Percentiles rank a stretch among this genome's conserved stretches.
Conservation (phyloP, 2,888 invertebrate genomes). For the Globia sparganii region DNA sequence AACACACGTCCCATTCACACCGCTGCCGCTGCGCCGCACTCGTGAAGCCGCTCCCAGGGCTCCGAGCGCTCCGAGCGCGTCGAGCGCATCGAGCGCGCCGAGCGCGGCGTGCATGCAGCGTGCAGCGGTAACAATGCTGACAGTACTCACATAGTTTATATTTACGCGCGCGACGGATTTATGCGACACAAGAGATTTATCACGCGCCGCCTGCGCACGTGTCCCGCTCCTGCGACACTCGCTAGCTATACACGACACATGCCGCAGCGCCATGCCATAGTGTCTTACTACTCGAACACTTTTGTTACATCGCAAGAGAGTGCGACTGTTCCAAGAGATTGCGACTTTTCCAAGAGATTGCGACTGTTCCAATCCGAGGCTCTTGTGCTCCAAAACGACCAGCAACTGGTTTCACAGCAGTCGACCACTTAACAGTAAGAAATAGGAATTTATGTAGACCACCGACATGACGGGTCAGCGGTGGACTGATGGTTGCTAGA, state of each 20-base stretch:
- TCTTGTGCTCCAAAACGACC: background rate
- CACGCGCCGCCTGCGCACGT: slow-evolving; percentile 68
- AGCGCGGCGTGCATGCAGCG: background rate
- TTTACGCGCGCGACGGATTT: slow-evolving; percentile 68
- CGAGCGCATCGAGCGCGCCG: background rate
- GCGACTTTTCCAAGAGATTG: background rate
- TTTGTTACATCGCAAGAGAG: background rate
- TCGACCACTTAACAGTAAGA: too few species aligned
- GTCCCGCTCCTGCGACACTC: slow-evolving; percentile 34
- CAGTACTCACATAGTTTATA: slow-evolving; percentile 66
- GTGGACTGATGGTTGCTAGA: background rate
- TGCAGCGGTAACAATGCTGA: slow-evolving; percentile 59
- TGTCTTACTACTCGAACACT: background rate
- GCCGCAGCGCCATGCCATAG: slow-evolving; percentile 2
- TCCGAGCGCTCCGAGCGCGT: background rate
- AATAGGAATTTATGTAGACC: background rate
- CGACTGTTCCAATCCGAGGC: background rate
- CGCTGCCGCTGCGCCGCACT: slow-evolving; percentile 34
- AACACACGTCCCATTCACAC: slow-evolving; percentile 66
- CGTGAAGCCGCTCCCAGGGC: slow-evolving; percentile 51
- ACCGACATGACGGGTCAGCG: background rate
- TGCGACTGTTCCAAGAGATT: background rate
- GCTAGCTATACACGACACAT: slow-evolving; percentile 26
- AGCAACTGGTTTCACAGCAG: background rate
- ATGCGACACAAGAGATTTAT: slow-evolving; percentile 74